phyloP scores from a whole-genome alignment of 2,888 invertebrate species.

The Pyrocoelia pectoralis region DNA sequence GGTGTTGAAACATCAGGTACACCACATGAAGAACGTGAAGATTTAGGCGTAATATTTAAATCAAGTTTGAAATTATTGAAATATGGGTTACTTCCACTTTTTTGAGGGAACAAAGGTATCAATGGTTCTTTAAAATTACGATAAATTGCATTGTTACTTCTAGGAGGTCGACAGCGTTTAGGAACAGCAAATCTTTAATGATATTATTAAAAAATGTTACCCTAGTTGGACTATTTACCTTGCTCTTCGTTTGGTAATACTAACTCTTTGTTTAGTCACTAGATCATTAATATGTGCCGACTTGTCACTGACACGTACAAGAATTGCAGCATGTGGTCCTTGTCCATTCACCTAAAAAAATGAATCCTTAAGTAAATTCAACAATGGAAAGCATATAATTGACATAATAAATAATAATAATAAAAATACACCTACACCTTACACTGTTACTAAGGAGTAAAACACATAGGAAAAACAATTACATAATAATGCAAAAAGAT shows the following conservation, averaged over 20 bases:
- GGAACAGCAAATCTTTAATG: slow-evolving; percentile 1
- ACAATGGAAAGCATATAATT: too few relatives aligned
- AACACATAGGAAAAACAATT: too few relatives aligned
- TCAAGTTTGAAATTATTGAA: too few relatives aligned
- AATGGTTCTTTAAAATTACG: neutral
- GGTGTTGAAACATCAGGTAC: neutral
- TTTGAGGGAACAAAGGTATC: neutral
- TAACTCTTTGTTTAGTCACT: slow-evolving; percentile 45
- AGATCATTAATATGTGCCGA: slow-evolving; percentile 50
- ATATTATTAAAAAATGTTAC: neutral
- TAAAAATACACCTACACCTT: too few relatives aligned
- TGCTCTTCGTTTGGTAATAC: neutral
- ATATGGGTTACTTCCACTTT: too few relatives aligned
- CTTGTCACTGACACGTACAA: slow-evolving; percentile 44
- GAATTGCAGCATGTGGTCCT: slow-evolving; percentile 40
- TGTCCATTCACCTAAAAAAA: slow-evolving; percentile 45
- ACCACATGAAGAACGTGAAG: too few relatives aligned
- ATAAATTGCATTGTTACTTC: neutral
- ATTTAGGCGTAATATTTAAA: too few relatives aligned
- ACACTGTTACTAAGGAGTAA: too few relatives aligned
- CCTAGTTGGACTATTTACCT: neutral
- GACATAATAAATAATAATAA: too few relatives aligned
- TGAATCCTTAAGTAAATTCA: too few relatives aligned
- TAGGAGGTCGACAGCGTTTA: neutral
- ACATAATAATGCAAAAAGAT: too few relatives aligned